Evolutionary conservation across 2,797 vertebrate species (phyloP).

Genomic region (Hapalemur alaotrensis): DNA sequence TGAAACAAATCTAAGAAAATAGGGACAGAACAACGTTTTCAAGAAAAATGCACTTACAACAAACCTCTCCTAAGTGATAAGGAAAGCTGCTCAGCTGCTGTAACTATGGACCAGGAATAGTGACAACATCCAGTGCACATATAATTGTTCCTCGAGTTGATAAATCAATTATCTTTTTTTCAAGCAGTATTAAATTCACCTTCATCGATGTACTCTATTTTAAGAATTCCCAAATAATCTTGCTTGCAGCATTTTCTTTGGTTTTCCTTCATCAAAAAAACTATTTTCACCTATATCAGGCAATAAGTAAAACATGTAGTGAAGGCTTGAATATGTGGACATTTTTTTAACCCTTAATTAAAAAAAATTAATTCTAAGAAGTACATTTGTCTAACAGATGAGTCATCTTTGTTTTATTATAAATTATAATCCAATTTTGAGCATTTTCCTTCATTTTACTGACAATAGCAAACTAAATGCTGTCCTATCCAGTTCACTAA

Average conservation of each 20-base stretch:
- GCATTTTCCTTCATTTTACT: conserved; percentile 11
- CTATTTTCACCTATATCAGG: neutral
- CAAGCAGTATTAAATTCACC: neutral
- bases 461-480: conserved; percentile 5
- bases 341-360: conserved; percentile 2
- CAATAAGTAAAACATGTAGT: neutral
- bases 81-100: neutral
- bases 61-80: neutral
- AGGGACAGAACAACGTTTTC: neutral
- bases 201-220: neutral
- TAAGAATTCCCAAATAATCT: neutral
- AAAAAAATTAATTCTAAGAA: conserved; percentile 12
- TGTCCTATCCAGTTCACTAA: neutral
- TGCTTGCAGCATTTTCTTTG: neutral
- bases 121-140: neutral
- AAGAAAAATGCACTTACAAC: neutral
- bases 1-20: neutral
- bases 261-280: neutral
- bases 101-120: neutral
- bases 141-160: neutral
- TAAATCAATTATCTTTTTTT: neutral
- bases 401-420: neutral
- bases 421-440: conserved; percentile 1
- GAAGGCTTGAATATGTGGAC: neutral
- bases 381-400: neutral